A percentile compares a stretch with the other conserved stretches of the same genome.
Evolutionary conservation across 1,140 invertebrate genomes (phyloP).

Genomic region (Paralvinella palmiformis): DNA sequence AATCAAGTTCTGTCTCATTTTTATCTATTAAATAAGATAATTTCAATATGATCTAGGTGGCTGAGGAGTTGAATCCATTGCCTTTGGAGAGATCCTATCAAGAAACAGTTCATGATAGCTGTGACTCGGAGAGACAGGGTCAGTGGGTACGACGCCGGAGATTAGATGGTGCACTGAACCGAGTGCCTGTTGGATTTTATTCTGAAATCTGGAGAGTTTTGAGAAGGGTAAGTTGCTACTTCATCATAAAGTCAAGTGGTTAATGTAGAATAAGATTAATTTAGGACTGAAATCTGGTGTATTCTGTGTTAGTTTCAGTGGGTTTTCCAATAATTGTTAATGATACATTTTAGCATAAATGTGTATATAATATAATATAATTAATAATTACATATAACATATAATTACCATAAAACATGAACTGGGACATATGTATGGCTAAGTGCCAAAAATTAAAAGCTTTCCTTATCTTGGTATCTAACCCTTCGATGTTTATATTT

Average conservation of each 20-base stretch:
- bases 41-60: too few species aligned
- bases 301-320: too few species aligned
- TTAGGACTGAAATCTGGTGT: neutral
- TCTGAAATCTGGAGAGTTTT: conserved; percentile 85
- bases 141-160: conserved; percentile 91
- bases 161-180: conserved; percentile 92
- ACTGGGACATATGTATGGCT: too few species aligned
- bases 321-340: too few species aligned
- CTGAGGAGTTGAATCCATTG: conserved; percentile 2
- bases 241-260: neutral
- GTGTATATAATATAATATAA: too few species aligned
- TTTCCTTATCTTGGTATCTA: too few species aligned
- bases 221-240: conserved; percentile 62
- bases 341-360: too few species aligned
- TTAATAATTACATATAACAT: too few species aligned
- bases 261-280: neutral
- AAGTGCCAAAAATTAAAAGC: too few species aligned
- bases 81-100: neutral
- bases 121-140: conserved; percentile 76
- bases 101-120: conserved; percentile 20
- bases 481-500: conserved; percentile 49
- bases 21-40: too few species aligned
- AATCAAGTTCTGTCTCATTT: neutral
- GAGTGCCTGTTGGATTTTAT: conserved; percentile 95
- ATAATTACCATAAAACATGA: too few species aligned